These are phyloP conservation scores for Odontocerum albicorne DNA, from an alignment of 2,888 invertebrate species.

Conservation along the genomic window DNA sequence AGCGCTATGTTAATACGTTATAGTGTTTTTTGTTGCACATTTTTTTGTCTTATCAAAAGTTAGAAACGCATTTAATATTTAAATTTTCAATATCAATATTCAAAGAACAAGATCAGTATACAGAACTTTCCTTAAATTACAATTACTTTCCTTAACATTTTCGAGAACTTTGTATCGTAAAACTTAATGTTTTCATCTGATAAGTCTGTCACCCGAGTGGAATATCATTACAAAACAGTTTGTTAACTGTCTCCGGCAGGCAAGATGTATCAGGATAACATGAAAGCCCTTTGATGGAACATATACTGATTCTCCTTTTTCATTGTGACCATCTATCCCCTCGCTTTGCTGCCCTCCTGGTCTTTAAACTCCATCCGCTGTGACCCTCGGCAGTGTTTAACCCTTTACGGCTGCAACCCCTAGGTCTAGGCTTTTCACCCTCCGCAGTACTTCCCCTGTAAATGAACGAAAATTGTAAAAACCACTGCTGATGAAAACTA, in stretches of 20 bases:
- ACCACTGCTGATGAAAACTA: slow-evolving; percentile 23
- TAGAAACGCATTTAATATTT: too few species aligned
- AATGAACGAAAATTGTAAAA: slow-evolving; percentile 33
- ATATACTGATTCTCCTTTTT: slow-evolving; percentile 19
- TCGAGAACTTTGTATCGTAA: too few species aligned
- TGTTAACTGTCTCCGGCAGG: neutral
- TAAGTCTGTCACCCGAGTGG: too few species aligned
- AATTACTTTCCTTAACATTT: too few species aligned
- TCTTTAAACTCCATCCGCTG: slow-evolving; percentile 28
- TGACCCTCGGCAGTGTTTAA: slow-evolving; percentile 33
- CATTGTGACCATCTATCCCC: slow-evolving; percentile 28
- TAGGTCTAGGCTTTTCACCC: neutral
- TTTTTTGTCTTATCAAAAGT: too few species aligned
- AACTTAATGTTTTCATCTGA: too few species aligned
- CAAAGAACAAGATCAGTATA: too few species aligned
- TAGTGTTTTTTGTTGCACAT: too few species aligned
- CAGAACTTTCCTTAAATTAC: too few species aligned
- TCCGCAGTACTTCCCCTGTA: slow-evolving; percentile 7
- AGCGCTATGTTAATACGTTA: too few species aligned
- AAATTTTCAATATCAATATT: too few species aligned
- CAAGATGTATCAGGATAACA: slow-evolving; percentile 1
- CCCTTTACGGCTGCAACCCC: slow-evolving; percentile 15
- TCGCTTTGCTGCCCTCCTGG: slow-evolving; percentile 17
- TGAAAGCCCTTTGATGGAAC: slow-evolving; percentile 22
- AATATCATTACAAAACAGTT: neutral